Evolutionary conservation across 2,888 invertebrate genomes (phyloP), one percentile per base, ranked within the genome.

Genomic region (Encarsia formosa): DNA sequence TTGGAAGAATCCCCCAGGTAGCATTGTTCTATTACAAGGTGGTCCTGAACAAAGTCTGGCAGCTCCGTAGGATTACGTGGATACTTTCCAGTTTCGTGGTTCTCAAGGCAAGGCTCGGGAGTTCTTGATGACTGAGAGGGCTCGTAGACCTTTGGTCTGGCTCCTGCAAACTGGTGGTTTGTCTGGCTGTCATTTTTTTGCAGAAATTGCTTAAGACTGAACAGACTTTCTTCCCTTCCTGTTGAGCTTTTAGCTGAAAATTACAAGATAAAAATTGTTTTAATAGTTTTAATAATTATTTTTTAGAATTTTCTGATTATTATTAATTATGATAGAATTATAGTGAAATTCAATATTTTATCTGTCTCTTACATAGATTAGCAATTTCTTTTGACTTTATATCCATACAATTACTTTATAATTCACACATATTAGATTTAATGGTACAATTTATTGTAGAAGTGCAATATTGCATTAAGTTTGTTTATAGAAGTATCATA

Each of bases 1-100:
- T 20, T 52, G 75, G 60, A 59, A n/a, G 61, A 59, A 15, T 64
- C 62, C 45, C 68, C 70, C 63, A 86, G 76, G 71, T 85, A 86
- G 57, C 84, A 84, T 63, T 89, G 87, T 67, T 88, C 88, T 32
- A 91, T 85, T 61, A 90, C 80, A 72, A 91, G 81, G 74, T 91
- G 91, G 74, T 91, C 91, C 70, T 91, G 91, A 45, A 92, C 91
- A 75, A 91, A 91, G 71, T 91, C 91, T 1, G 91, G 91, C 60
- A 90, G 70, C 8, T 85, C 85, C 2, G 86, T 85, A 61, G 85
- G 77, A 62, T 78, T 78, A 49, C 79, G 74, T 1, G 78, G 70
- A 54, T 76, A 75, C 39, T 77, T 70, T 41, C 79, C 68, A 68
- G 77, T 65, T 73, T 81, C 74, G 66, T 77, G 77, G 61, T 78